Conservation (phyloP, 1,140 invertebrate genomes). For the Drosophila triauraria region DNA sequence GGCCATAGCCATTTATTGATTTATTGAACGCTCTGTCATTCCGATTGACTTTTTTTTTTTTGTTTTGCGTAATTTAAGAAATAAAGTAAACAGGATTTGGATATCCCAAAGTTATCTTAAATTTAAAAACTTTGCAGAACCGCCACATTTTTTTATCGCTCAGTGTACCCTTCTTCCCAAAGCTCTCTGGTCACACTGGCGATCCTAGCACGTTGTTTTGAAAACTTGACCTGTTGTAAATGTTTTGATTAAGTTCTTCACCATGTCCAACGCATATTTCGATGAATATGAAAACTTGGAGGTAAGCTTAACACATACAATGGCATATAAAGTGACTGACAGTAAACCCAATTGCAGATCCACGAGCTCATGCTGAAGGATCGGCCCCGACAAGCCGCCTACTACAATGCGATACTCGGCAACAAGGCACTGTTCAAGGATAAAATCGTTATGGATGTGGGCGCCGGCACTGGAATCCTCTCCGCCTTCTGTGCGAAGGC, state of each 20-base stretch:
- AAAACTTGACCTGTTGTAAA: constrained; percentile 16
- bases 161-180: background rate
- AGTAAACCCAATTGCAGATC: constrained; percentile 86
- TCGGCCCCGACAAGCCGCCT: constrained; percentile 92
- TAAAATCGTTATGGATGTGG: constrained; percentile 96
- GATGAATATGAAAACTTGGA: constrained; percentile 75
- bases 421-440: constrained; percentile 89
- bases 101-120: too few species aligned
- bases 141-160: background rate
- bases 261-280: constrained; percentile 64
- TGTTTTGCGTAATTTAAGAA: too few species aligned
- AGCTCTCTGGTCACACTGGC: background rate
- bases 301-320: constrained; percentile 34
- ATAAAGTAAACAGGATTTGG: too few species aligned
- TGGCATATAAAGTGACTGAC: too few species aligned
- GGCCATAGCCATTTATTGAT: constrained; percentile 50
- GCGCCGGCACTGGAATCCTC: constrained; percentile 98
- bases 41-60: too few species aligned
- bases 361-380: constrained; percentile 93
- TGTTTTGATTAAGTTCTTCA: constrained; percentile 14
- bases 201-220: constrained; percentile 38
- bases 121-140: background rate
- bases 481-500: constrained; percentile 98
- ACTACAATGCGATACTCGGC: constrained; percentile 92
- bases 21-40: too few species aligned